Evolutionary conservation across 1,140 invertebrate genomes (phyloP).

Genomic region (Halesus radiatus): DNA sequence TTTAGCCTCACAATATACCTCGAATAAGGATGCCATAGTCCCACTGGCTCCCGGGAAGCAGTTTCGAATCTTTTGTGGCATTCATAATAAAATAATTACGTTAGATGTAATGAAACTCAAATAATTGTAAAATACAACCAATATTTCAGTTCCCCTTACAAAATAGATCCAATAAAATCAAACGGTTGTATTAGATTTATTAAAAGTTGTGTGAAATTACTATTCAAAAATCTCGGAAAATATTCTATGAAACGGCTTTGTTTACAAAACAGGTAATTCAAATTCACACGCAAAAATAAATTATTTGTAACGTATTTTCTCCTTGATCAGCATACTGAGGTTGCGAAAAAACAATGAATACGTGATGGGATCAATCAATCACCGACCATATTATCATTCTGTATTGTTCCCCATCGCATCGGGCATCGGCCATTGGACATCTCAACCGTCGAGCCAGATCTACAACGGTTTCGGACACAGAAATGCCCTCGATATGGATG

Average conservation of each 20-base stretch:
- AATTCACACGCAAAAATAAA: conserved; percentile 19
- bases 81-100: too few relatives aligned
- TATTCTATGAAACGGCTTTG: not conserved
- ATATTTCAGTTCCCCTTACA: too few relatives aligned
- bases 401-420: not conserved
- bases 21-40: too few relatives aligned
- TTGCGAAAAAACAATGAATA: conserved; percentile 29
- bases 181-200: too few relatives aligned
- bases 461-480: not conserved
- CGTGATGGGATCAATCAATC: conserved; percentile 13
- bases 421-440: not conserved
- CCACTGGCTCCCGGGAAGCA: too few relatives aligned
- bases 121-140: too few relatives aligned
- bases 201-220: too few relatives aligned
- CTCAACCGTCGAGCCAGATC: not conserved
- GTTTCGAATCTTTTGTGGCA: too few relatives aligned
- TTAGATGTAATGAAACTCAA: too few relatives aligned
- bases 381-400: not conserved
- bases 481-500: conserved; percentile 21
- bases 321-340: not conserved
- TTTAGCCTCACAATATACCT: too few relatives aligned
- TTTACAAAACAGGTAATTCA: conserved; percentile 8
- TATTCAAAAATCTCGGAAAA: too few relatives aligned
- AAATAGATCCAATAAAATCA: too few relatives aligned
- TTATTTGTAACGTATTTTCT: conserved; percentile 32